Base-by-base conservation (phyloP, 2,888 invertebrate species). In the Leptinotarsa juncta region DNA sequence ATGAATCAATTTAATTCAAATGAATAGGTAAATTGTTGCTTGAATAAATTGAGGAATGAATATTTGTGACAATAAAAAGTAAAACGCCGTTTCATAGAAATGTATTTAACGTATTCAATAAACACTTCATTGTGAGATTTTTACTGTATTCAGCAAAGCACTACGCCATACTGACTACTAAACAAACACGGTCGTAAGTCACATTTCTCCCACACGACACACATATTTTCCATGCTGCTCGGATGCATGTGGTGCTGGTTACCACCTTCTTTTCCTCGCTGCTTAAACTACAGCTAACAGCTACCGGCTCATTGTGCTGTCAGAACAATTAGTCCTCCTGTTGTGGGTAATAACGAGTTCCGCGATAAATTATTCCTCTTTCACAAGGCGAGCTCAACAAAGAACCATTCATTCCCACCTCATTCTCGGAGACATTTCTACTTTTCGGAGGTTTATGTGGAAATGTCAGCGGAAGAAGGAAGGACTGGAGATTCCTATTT, bases 241-340 rank as follows among this genome's bases (percentile, higher is more conserved):
- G 50, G 23, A 18, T 42, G 42, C 26, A 51, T 67, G 53, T 55
- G 48, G 67, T 67, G 55, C 55, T 67, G 55, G 51, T 67, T 49
- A 20, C 20, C 62, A 62, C 62, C 62, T 32, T 62, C 62, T 62
- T 62, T 62, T 62, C 42, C 42, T 60, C 62, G 62, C 62, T 62
- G 62, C 14, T 32, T 62, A 62, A 62, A 62, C 62, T 42, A 62
- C 60, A 16, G 69, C 20, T 55, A 69, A 67, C 72, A 72, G 72
- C 67, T 66, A 72, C 72, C 72, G 66, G 60, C 49, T 67, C 57
- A 72, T 72, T 72, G 67, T 72, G 67, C 55, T 72, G 72, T 72
- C 72, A 72, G 67, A 66, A 72, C 72, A 72, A 72, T 72, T 72
- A 72, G 72, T 72, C 72, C 67, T 55, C 18, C 67, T 42, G 66